Base-by-base conservation (phyloP, 1,140 invertebrate genomes). In the Sarcophaga peregrina region DNA sequence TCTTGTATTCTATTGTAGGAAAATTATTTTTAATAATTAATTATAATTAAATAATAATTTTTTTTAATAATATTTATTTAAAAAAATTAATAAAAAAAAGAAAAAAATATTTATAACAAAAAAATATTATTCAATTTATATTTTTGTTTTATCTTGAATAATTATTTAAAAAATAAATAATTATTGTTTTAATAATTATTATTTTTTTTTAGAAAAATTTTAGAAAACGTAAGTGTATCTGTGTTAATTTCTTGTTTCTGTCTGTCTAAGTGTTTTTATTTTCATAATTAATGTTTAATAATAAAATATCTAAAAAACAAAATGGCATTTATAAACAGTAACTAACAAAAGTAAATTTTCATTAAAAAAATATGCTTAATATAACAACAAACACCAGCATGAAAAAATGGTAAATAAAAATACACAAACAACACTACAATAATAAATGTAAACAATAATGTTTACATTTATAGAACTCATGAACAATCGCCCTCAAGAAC, bases 141-240 rank as follows among this genome's bases (percentile, higher is more conserved):
- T 37, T 37, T 37, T 37, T 37, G 4, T 2, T 37, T 68, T 17
- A 25, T 68, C 6, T 20, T 68, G 20, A 25, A 68, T 68, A 68
- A 68, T 20, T 68, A 20, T 20, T 68, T 17, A n/a, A 2, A 6
- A 6, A 17, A 37, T 20, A 6, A 68, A 68, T 20, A 25, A 68
- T 7, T 20, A 20, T 37, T 37, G 25, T 37, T 1, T 37, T 37
- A 37, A 37, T 1, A 37, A 37, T 37, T 37, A 37, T 37, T 37
- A 2, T 68, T 68, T 68, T 9, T 25, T 20, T 68, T 20, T 68
- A 68, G 20, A 25, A 68, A 68, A 68, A 68, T 68, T 68, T 68
- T 68, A 68, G 62, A 68, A 68, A 68, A 68, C 20, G 58, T 13
- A n/a, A n/a, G 58, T 62, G 54, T 58, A n/a, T 58, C 11, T 58